Evolutionary conservation across 1,140 invertebrate species (phyloP).

Genomic region (Trichonephila clavata): DNA sequence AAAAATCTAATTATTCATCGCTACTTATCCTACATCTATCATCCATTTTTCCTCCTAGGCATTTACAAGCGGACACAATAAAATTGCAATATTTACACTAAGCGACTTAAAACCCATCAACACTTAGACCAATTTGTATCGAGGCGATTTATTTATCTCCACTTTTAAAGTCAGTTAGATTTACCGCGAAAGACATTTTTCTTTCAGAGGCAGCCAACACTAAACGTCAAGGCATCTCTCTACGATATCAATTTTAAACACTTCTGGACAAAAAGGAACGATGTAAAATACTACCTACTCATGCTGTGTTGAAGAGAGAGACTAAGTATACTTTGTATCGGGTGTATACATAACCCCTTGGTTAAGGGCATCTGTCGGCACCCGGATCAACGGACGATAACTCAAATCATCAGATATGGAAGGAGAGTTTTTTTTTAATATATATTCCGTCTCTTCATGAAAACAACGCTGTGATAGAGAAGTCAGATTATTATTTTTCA

Average conservation of each 20-base stretch:
- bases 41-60: too few species aligned
- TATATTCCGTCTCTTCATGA: not conserved
- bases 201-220: not conserved
- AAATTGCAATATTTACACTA: too few species aligned
- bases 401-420: constrained; percentile 35
- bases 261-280: constrained; percentile 11
- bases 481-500: not conserved
- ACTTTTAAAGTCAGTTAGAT: not conserved
- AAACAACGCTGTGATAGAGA: not conserved
- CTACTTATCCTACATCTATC: too few species aligned
- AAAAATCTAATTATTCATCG: too few species aligned
- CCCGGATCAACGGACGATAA: constrained; percentile 47
- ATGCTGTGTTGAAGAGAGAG: constrained; percentile 22
- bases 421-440: not conserved
- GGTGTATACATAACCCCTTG: constrained; percentile 50
- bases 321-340: constrained; percentile 37
- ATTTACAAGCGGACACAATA: too few species aligned
- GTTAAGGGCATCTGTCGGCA: constrained; percentile 23
- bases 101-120: not conserved
- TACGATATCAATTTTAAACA: constrained; percentile 35
- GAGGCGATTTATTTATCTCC: not conserved
- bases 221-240: constrained; percentile 46
- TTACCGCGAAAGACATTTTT: not conserved
- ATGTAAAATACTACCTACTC: not conserved
- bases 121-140: not conserved